A percentile compares a stretch with the other conserved stretches of the same genome.
These are phyloP conservation scores for Syngnathus acus DNA, from an alignment of 2,797 vertebrate species.

Conservation along the genomic window DNA sequence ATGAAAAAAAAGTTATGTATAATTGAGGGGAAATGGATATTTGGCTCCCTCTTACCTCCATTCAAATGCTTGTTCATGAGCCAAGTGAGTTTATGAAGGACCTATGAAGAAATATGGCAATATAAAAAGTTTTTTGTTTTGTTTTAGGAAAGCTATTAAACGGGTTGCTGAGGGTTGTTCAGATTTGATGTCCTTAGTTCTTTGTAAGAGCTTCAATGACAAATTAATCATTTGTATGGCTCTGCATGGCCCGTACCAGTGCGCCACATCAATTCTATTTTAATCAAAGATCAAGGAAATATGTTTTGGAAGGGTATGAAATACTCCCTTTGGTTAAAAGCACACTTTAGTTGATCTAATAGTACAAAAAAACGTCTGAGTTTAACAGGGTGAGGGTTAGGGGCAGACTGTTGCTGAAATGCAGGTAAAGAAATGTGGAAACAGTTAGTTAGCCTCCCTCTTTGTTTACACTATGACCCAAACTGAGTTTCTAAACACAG, in stretches of 20 bases:
- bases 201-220: constrained; percentile 66
- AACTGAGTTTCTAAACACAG: background rate
- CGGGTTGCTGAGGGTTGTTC: constrained; percentile 41
- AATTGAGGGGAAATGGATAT: constrained; percentile 13
- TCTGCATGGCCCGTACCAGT: constrained; percentile 44
- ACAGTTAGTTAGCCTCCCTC: constrained; percentile 12
- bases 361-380: constrained; percentile 29
- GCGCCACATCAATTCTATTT: constrained; percentile 54
- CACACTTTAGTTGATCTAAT: constrained; percentile 40
- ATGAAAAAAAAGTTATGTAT: too few species aligned
- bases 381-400: constrained; percentile 2
- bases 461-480: constrained; percentile 2
- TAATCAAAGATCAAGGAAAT: constrained; percentile 64
- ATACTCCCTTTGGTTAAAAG: constrained; percentile 44
- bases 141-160: constrained; percentile 63
- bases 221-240: constrained; percentile 60
- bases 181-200: constrained; percentile 71
- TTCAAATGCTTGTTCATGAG: constrained; percentile 35
- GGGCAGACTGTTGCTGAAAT: constrained; percentile 2
- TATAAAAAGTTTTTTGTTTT: constrained; percentile 51
- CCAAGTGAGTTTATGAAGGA: constrained; percentile 39
- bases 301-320: constrained; percentile 41
- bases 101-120: constrained; percentile 25
- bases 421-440: constrained; percentile 9
- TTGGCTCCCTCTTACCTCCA: constrained; percentile 43